Conservation (phyloP, 1,140 invertebrate species). For the Caenorhabditis tropicalis region DNA sequence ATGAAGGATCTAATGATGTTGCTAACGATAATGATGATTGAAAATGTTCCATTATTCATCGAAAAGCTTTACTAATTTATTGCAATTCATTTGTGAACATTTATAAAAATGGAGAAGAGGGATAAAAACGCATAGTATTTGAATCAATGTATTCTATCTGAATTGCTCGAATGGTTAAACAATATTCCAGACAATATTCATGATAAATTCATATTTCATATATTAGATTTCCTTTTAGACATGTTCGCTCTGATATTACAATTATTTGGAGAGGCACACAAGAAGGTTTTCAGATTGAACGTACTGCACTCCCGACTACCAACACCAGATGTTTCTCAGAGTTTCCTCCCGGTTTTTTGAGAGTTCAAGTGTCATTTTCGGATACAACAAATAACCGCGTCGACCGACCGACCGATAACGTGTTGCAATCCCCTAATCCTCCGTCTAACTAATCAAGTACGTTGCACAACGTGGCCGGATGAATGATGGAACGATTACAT, state of each 20-base stretch:
- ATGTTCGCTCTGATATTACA: background rate
- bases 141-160: too few relatives aligned
- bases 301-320: background rate
- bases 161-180: too few relatives aligned
- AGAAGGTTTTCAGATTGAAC: background rate
- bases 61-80: too few relatives aligned
- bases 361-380: constrained; percentile 15
- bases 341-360: background rate
- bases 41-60: too few relatives aligned
- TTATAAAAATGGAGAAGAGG: too few relatives aligned
- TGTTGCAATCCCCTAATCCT: constrained; percentile 15
- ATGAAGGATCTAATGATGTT: too few relatives aligned
- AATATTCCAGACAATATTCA: too few relatives aligned
- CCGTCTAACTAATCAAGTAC: background rate
- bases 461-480: constrained; percentile 1
- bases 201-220: too few relatives aligned
- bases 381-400: background rate
- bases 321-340: background rate
- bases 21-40: too few relatives aligned
- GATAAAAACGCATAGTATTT: too few relatives aligned
- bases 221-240: too few relatives aligned
- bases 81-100: too few relatives aligned
- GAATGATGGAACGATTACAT: constrained; percentile 23
- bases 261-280: background rate
- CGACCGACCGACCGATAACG: background rate